These are phyloP conservation scores for Eristalis pertinax DNA, from an alignment of 2,888 invertebrate genomes.

Conservation along the genomic window DNA sequence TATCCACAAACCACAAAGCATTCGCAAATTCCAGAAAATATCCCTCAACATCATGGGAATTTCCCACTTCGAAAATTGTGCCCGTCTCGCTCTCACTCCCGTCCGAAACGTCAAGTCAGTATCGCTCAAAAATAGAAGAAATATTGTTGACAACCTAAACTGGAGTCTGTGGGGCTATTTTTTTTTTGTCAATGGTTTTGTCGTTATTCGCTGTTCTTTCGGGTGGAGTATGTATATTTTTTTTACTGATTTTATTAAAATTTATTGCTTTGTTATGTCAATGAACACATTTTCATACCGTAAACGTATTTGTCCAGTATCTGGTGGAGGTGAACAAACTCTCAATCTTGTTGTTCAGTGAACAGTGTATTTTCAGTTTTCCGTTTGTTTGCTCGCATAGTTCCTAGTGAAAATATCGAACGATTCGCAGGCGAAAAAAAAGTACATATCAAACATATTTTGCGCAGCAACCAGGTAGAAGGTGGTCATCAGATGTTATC, in stretches of 20 bases:
- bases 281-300: neutral
- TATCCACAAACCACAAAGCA: neutral
- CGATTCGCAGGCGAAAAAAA: conserved; percentile 6
- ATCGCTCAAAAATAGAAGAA: neutral
- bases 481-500: conserved; percentile 1
- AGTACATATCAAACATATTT: conserved; percentile 34
- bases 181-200: conserved; percentile 14
- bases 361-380: conserved; percentile 5
- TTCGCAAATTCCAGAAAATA: neutral
- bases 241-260: conserved; percentile 23
- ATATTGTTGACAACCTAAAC: conserved; percentile 58
- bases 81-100: neutral
- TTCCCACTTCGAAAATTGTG: neutral
- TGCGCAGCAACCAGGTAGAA: conserved; percentile 45
- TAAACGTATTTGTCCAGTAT: neutral
- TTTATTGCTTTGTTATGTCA: conserved; percentile 5
- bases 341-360: neutral
- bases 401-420: conserved; percentile 11
- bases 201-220: conserved; percentile 37
- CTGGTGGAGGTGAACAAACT: neutral
- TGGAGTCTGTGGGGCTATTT: conserved; percentile 5
- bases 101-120: neutral
- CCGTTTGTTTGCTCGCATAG: neutral
- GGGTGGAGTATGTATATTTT: conserved; percentile 60
- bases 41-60: neutral